Evolutionary conservation across 2,888 invertebrate species (phyloP).

Genomic region (Tridacna gigas): DNA sequence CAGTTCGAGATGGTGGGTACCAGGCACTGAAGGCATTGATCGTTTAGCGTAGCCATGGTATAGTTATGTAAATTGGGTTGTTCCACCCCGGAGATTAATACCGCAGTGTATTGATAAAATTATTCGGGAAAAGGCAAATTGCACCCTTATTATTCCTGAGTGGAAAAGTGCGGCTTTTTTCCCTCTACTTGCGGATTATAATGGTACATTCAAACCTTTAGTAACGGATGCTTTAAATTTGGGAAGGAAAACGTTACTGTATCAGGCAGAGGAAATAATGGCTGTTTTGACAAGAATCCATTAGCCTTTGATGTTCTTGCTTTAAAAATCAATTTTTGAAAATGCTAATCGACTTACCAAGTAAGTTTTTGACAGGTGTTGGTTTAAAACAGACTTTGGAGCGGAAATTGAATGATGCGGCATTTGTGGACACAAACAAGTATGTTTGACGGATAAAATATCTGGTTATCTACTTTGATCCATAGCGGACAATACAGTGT

Average conservation of each 20-base stretch:
- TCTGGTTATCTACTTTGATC: neutral
- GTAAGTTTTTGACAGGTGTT: slow-evolving; percentile 16
- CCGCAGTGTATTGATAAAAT: slow-evolving; percentile 22
- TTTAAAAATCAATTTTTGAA: neutral
- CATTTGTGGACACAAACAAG: neutral
- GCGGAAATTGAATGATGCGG: neutral
- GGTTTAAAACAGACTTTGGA: slow-evolving; percentile 25
- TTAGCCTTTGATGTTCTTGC: slow-evolving; percentile 3
- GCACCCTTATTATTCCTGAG: slow-evolving; percentile 35
- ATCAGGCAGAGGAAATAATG: neutral
- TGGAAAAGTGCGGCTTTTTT: slow-evolving; percentile 39
- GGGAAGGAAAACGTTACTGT: neutral
- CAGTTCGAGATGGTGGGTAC: slow-evolving; percentile 36
- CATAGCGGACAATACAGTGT: slow-evolving; percentile 1
- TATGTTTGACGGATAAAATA: neutral
- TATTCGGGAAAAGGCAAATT: slow-evolving; percentile 12
- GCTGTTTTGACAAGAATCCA: neutral
- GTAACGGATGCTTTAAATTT: neutral
- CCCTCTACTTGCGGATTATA: neutral
- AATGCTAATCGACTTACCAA: neutral
- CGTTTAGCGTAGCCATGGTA: slow-evolving; percentile 17
- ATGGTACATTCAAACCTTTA: neutral
- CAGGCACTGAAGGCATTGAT: slow-evolving; percentile 27
- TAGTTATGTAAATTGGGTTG: slow-evolving; percentile 28
- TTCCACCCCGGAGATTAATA: slow-evolving; percentile 39